Evolutionary conservation across 2,113 vertebrate species (phyloP).

Genomic region (Hemichromis elongatus): DNA sequence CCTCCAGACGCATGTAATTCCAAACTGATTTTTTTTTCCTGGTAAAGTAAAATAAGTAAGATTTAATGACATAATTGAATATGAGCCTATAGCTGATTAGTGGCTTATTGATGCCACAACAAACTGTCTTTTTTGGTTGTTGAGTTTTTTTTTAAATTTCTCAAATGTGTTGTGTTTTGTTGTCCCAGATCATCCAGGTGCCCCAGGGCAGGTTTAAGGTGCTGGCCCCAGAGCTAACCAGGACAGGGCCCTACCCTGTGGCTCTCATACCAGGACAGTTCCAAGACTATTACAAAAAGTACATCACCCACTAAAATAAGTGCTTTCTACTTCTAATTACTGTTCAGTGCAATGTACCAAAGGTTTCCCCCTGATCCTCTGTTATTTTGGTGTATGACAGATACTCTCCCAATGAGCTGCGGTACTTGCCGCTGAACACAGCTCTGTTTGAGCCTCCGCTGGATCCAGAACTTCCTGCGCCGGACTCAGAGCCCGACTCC

Average conservation of each 20-base stretch:
- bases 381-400: constrained; percentile 56
- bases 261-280: constrained; percentile 98
- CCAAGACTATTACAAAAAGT: constrained; percentile 99
- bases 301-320: not conserved
- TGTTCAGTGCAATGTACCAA: not conserved
- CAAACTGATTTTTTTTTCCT: not conserved
- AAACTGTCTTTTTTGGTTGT: not conserved
- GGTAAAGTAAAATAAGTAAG: not conserved
- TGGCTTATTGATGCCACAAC: not conserved
- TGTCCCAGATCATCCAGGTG: constrained; percentile 90
- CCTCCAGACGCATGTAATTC: constrained; percentile 92
- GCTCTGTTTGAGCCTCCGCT: constrained; percentile 94
- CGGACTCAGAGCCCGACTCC: constrained; percentile 94
- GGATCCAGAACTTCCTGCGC: constrained; percentile 89
- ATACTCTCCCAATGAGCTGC: constrained; percentile 95
- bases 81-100: not conserved
- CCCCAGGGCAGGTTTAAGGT: constrained; percentile 94
- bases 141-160: not conserved
- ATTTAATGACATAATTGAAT: not conserved
- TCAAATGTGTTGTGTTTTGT: not conserved
- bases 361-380: not conserved
- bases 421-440: constrained; percentile 93
- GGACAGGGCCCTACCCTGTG: constrained; percentile 92
- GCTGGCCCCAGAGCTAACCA: constrained; percentile 87
- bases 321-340: not conserved